Percentiles rank a stretch among this genome's conserved stretches.
Conservation (phyloP, 1,140 invertebrate genomes). For the Drosophila novamexicana region DNA sequence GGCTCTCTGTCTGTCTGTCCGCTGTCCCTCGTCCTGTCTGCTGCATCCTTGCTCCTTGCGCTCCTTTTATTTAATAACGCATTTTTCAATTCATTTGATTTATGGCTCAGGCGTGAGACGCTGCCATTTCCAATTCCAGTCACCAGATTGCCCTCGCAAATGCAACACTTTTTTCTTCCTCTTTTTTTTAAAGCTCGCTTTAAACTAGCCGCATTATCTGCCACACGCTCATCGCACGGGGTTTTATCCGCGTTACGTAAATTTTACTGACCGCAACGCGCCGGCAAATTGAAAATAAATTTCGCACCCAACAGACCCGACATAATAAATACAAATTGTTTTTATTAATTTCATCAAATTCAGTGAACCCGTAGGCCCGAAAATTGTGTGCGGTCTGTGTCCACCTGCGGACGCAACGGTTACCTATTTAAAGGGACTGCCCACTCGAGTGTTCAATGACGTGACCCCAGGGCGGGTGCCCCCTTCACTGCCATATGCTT, state of each 20-base stretch:
- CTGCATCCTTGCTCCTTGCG: constrained; percentile 14
- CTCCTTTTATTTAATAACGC: constrained; percentile 75
- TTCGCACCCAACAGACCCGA: constrained; percentile 35
- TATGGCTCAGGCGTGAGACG: constrained; percentile 61
- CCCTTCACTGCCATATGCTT: not conserved
- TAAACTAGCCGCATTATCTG: constrained; percentile 9
- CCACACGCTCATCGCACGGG: not conserved
- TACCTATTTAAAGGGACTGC: constrained; percentile 17
- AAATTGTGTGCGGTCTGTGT: constrained; percentile 45
- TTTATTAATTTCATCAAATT: constrained; percentile 73
- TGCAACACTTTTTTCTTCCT: not conserved
- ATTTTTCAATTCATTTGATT: constrained; percentile 79
- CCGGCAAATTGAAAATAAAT: constrained; percentile 69
- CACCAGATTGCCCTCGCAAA: constrained; percentile 7
- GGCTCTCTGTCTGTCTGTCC: not conserved
- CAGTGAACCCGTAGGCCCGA: constrained; percentile 64
- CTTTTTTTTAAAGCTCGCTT: constrained; percentile 22
- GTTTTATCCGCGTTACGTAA: constrained; percentile 3
- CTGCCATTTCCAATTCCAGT: constrained; percentile 45
- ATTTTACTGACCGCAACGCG: constrained; percentile 47
- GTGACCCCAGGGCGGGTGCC: constrained; percentile 31
- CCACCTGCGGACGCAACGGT: constrained; percentile 47
- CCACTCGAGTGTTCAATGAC: constrained; percentile 66
- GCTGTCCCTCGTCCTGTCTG: constrained; percentile 7
- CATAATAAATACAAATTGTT: constrained; percentile 70